These are phyloP conservation scores for Apogon talboti DNA, from an alignment of 2,797 vertebrate species.

Conservation along the genomic window DNA sequence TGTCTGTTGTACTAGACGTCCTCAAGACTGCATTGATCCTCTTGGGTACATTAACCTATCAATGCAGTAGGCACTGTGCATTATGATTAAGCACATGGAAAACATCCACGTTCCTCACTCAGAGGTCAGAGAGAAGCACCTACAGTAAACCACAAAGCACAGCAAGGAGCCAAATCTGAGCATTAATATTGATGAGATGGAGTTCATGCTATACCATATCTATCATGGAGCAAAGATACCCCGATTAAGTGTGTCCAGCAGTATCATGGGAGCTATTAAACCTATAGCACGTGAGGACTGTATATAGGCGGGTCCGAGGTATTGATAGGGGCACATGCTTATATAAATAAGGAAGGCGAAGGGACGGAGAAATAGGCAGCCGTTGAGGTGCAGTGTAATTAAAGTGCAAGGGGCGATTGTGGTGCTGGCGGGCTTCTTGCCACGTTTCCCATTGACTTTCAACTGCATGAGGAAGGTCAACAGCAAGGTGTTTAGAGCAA, in stretches of 20 bases:
- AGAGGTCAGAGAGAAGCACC: constrained; percentile 68
- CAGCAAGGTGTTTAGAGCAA: constrained; percentile 81
- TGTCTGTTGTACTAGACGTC: constrained; percentile 61
- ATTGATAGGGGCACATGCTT: constrained; percentile 69
- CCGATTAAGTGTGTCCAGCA: constrained; percentile 60
- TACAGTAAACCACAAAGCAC: constrained; percentile 64
- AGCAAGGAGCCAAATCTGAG: constrained; percentile 42
- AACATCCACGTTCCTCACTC: constrained; percentile 61
- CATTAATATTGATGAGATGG: constrained; percentile 75
- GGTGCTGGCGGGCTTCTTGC: constrained; percentile 66
- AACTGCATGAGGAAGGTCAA: constrained; percentile 77
- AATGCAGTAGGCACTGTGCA: constrained; percentile 61
- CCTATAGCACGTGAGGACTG: constrained; percentile 59
- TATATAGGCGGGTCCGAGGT: constrained; percentile 49
- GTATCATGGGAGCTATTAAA: constrained; percentile 57
- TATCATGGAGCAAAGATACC: constrained; percentile 60
- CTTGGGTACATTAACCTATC: constrained; percentile 72
- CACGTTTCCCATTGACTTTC: constrained; percentile 81
- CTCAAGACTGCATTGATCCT: constrained; percentile 74
- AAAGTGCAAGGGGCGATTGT: constrained; percentile 70
- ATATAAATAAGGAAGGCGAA: constrained; percentile 49
- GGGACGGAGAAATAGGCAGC: constrained; percentile 45
- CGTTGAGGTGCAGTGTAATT: constrained; percentile 67
- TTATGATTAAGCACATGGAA: constrained; percentile 76
- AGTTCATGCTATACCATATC: constrained; percentile 57